Percentiles rank a stretch among this genome's conserved stretches.
Conservation (phyloP, 1,140 invertebrate genomes). For the Drosophila ogumai region DNA sequence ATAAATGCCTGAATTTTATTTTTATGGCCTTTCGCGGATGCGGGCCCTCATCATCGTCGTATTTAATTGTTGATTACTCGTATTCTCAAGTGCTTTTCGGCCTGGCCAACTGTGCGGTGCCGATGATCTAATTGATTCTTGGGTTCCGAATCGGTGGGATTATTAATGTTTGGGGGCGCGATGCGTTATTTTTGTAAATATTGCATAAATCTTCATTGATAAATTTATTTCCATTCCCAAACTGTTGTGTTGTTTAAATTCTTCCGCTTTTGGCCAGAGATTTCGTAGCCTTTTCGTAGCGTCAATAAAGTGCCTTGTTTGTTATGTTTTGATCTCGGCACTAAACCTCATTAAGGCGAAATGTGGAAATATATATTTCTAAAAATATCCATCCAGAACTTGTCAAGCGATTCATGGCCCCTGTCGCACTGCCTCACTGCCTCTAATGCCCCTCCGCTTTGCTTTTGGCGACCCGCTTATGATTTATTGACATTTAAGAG, state of each 20-base stretch:
- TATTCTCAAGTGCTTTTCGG: constrained; percentile 51
- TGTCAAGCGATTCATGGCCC: constrained; percentile 35
- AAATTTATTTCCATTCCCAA: constrained; percentile 13
- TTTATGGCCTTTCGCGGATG: constrained; percentile 44
- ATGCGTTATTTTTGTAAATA: constrained; percentile 41
- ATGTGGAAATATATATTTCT: constrained; percentile 36
- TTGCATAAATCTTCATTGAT: constrained; percentile 55
- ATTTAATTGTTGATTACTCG: constrained; percentile 70
- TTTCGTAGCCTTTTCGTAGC: constrained; percentile 25
- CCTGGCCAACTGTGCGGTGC: constrained; percentile 18
- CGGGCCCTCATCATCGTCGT: constrained; percentile 50
- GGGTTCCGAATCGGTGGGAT: constrained; percentile 13
- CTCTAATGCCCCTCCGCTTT: not conserved
- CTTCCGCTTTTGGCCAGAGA: constrained; percentile 15
- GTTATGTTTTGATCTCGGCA: constrained; percentile 64
- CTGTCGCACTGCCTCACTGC: constrained; percentile 1
- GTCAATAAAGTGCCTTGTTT: constrained; percentile 57
- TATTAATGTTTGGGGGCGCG: constrained; percentile 35
- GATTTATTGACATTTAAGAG: constrained; percentile 79
- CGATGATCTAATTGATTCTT: constrained; percentile 50
- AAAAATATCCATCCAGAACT: constrained; percentile 55
- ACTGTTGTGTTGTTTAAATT: constrained; percentile 5
- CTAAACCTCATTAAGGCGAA: constrained; percentile 66
- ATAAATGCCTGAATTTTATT: constrained; percentile 43
- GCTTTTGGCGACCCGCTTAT: constrained; percentile 43